A percentile compares a stretch with the other conserved stretches of the same genome.
Evolutionary conservation across 2,113 vertebrate species (phyloP).

Genomic region (Heterocephalus glaber): DNA sequence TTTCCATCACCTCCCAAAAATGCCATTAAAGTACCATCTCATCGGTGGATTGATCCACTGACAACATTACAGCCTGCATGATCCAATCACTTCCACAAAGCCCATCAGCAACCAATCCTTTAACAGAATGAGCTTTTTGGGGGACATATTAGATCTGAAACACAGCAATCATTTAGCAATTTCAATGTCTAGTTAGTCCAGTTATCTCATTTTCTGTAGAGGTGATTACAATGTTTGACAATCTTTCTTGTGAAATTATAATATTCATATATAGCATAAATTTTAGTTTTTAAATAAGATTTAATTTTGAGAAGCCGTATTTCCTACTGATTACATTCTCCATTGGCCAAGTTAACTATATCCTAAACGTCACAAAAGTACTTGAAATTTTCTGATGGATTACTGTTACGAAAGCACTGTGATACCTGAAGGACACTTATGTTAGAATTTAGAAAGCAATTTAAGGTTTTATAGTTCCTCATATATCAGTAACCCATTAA

Average conservation of each 20-base stretch:
- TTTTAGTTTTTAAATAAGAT: neutral
- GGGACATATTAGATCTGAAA: neutral
- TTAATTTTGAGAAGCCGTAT: neutral
- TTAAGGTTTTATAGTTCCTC: neutral
- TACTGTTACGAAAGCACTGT: neutral
- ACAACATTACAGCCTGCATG: neutral
- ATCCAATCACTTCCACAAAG: neutral
- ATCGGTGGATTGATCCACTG: neutral
- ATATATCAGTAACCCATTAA: neutral
- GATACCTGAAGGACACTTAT: neutral
- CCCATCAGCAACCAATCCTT: neutral
- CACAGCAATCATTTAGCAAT: neutral
- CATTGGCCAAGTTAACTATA: neutral
- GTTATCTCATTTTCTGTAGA: neutral
- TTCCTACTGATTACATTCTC: neutral
- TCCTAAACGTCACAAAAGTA: slow-evolving; percentile 2
- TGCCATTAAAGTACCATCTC: neutral
- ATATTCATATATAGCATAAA: neutral
- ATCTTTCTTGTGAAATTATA: neutral
- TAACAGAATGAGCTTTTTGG: neutral
- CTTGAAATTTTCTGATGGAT: slow-evolving; percentile 25
- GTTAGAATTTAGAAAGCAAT: slow-evolving; percentile 11
- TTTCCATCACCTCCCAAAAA: neutral
- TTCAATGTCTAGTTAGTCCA: neutral
- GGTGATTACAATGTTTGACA: neutral